Evolutionary conservation across 2,797 vertebrate genomes (phyloP).

Genomic region (Lacerta bilineata): DNA sequence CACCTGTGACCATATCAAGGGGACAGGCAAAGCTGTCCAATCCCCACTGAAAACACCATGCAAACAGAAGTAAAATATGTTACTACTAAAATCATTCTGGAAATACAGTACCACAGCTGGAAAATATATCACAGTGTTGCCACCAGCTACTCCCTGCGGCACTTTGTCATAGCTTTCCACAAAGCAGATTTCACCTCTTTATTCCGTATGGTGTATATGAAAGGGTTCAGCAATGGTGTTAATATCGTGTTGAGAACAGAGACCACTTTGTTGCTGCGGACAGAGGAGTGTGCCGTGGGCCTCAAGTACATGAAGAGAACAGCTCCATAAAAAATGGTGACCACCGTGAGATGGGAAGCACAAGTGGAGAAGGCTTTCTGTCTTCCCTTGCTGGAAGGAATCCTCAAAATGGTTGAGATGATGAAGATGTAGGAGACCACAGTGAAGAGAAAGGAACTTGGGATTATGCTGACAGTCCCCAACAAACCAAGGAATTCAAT

Average conservation of each 20-base stretch:
- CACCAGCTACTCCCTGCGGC: too few relatives aligned
- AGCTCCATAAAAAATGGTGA: constrained; percentile 68
- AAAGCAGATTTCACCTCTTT: constrained; percentile 65
- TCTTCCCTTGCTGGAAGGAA: constrained; percentile 60
- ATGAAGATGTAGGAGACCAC: constrained; percentile 68
- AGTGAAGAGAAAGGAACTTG: constrained; percentile 55
- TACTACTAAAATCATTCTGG: too few relatives aligned
- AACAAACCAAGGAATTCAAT: constrained; percentile 59
- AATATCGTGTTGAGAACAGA: constrained; percentile 67
- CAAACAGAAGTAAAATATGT: too few relatives aligned
- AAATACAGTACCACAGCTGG: too few relatives aligned
- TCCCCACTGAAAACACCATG: too few relatives aligned
- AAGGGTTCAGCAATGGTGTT: constrained; percentile 68
- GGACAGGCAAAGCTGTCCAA: too few relatives aligned
- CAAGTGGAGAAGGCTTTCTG: constrained; percentile 71
- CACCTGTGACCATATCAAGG: too few relatives aligned
- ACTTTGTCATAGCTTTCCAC: constrained; percentile 24
- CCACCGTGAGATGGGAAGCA: constrained; percentile 67
- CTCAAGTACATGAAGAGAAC: constrained; percentile 67
- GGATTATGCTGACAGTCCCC: constrained; percentile 42
- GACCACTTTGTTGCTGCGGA: constrained; percentile 60
- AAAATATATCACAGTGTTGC: too few relatives aligned
- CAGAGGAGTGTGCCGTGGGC: constrained; percentile 52
- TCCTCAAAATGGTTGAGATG: constrained; percentile 59
- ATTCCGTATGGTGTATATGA: constrained; percentile 67